phyloP scores from a whole-genome alignment of 2,888 invertebrate species.

The Netelia fuscicornis region DNA sequence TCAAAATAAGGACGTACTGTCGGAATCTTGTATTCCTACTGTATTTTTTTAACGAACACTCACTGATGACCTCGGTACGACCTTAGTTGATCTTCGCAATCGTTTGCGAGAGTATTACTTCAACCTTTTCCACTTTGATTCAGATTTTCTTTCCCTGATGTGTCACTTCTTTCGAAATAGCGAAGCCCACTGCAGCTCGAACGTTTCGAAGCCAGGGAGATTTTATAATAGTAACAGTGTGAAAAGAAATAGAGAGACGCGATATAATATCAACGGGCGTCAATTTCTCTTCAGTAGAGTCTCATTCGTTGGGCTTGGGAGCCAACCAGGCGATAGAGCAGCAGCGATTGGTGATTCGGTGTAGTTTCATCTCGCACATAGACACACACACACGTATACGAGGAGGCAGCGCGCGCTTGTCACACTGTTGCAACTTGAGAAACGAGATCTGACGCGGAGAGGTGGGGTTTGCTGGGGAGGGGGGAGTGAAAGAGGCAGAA shows the following conservation, averaged over 20 bases:
- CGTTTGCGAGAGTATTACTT: not conserved
- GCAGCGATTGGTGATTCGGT: constrained; percentile 57
- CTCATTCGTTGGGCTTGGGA: constrained; percentile 66
- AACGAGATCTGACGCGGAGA: constrained; percentile 20
- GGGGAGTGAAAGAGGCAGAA: not conserved
- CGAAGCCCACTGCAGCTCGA: not conserved
- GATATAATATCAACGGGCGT: constrained; percentile 39
- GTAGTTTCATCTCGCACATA: constrained; percentile 10
- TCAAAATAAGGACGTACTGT: too few species aligned
- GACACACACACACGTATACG: constrained; percentile 15
- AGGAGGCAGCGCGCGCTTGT: constrained; percentile 41
- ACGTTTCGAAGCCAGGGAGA: not conserved
- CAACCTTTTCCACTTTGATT: not conserved
- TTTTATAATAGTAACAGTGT: not conserved
- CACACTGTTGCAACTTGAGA: constrained; percentile 55
- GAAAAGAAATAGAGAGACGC: not conserved
- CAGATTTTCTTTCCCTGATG: not conserved
- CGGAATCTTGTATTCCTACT: too few species aligned
- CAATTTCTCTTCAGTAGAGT: constrained; percentile 55
- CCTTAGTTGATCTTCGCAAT: not conserved
- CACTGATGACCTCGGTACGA: not conserved
- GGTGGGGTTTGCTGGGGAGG: not conserved
- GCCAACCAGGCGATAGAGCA: constrained; percentile 68
- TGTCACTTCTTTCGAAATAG: not conserved
- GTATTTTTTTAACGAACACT: not conserved